Conservation (phyloP, 2,888 invertebrate genomes). For the Lymantria dispar region DNA sequence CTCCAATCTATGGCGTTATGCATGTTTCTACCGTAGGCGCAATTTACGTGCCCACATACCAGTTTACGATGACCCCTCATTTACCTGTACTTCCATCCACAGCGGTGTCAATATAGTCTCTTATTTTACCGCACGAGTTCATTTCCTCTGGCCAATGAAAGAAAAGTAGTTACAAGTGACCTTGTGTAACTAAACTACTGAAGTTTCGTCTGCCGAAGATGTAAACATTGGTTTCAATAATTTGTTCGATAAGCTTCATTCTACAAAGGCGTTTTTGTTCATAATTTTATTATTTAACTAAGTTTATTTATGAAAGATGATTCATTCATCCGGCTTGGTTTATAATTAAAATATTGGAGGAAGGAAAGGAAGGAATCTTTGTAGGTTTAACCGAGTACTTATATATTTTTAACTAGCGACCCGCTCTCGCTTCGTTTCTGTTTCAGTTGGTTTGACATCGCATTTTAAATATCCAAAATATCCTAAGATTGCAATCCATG, state of each 20-base stretch:
- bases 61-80: constrained; percentile 41
- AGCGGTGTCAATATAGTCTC: constrained; percentile 29
- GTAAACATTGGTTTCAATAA: constrained; percentile 18
- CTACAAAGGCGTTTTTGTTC: background rate
- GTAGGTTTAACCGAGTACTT: no score
- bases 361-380: background rate
- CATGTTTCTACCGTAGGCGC: constrained; percentile 50
- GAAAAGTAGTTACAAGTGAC: constrained; percentile 29
- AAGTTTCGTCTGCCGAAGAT: constrained; percentile 30
- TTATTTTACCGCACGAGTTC: constrained; percentile 19
- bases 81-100: constrained; percentile 24
- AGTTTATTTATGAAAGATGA: background rate
- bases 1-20: constrained; percentile 60
- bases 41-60: constrained; percentile 56
- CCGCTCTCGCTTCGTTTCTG: no score
- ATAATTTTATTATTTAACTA: background rate
- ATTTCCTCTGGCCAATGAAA: constrained; percentile 28
- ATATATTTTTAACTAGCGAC: no score
- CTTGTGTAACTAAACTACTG: constrained; percentile 18
- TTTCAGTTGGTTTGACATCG: no score
- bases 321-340: background rate
- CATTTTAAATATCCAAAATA: no score
- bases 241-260: constrained; percentile 10
- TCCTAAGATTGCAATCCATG: no score
- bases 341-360: background rate